phyloP scores from a whole-genome alignment of 2,888 invertebrate species.

The Parnassius mnemosyne region DNA sequence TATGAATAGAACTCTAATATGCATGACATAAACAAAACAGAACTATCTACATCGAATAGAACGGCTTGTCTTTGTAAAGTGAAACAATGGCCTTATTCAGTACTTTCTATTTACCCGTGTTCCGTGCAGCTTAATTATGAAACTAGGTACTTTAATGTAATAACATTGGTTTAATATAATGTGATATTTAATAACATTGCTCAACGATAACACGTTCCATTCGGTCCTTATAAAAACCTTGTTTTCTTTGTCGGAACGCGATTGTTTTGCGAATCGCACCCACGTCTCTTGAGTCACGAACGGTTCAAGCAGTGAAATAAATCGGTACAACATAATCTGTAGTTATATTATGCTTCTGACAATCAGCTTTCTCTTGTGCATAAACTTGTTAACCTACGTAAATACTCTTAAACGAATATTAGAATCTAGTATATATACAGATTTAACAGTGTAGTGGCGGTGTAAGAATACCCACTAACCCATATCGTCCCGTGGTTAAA shows the following conservation, averaged over 20 bases:
- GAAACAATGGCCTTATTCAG: slow-evolving; percentile 26
- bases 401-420: background rate
- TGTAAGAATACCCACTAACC: too few relatives aligned
- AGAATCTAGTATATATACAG: too few relatives aligned
- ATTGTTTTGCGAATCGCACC: slow-evolving; percentile 13
- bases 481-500: too few relatives aligned
- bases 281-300: slow-evolving; percentile 46
- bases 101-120: slow-evolving; percentile 25
- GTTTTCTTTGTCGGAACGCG: background rate
- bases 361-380: slow-evolving; percentile 43
- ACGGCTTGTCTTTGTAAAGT: slow-evolving; percentile 23
- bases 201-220: slow-evolving; percentile 8
- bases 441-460: too few relatives aligned
- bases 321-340: slow-evolving; percentile 35
- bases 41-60: slow-evolving; percentile 22
- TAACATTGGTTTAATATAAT: slow-evolving; percentile 3
- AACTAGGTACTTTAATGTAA: slow-evolving; percentile 12
- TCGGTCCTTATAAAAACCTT: slow-evolving; percentile 8
- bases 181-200: slow-evolving; percentile 8
- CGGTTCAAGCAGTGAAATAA: slow-evolving; percentile 30
- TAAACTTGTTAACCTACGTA: background rate
- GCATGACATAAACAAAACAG: slow-evolving; percentile 20
- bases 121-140: slow-evolving; percentile 19
- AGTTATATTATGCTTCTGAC: slow-evolving; percentile 31
- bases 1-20: slow-evolving; percentile 10